Evolutionary conservation across 2,113 vertebrate species (phyloP).

Genomic region (Melanerpes aurifrons): DNA sequence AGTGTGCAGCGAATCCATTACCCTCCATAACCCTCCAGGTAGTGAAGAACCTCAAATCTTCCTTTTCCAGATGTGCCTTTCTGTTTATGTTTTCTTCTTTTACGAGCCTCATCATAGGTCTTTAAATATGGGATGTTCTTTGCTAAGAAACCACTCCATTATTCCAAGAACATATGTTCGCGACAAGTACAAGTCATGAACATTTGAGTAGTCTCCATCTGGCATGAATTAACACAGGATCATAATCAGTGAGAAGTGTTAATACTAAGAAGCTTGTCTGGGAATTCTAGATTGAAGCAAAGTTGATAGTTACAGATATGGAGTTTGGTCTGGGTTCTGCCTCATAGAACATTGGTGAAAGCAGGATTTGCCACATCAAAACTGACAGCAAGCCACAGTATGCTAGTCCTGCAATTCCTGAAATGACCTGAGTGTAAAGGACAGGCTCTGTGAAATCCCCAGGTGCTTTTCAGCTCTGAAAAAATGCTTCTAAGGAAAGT

Average conservation of each 20-base stretch:
- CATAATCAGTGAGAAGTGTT: conserved; percentile 66
- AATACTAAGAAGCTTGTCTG: conserved; percentile 33
- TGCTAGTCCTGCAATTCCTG: neutral
- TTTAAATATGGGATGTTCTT: conserved; percentile 69
- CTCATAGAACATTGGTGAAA: neutral
- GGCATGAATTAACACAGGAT: conserved; percentile 63
- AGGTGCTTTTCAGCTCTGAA: neutral
- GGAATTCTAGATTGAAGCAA: conserved; percentile 26
- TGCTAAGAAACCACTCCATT: conserved; percentile 69
- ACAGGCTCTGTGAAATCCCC: neutral
- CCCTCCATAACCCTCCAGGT: neutral
- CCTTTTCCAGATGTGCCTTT: conserved; percentile 45
- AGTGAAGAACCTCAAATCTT: neutral
- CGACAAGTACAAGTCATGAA: conserved; percentile 70
- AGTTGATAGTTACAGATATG: neutral
- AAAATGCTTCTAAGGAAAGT: neutral
- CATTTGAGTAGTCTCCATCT: conserved; percentile 74
- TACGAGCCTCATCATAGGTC: conserved; percentile 50
- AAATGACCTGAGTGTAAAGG: neutral
- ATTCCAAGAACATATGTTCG: conserved; percentile 67
- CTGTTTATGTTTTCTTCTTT: conserved; percentile 3
- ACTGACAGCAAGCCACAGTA: neutral
- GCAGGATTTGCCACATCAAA: neutral
- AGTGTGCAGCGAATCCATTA: neutral
- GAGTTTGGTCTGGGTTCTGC: neutral